Percentiles rank a stretch among this genome's conserved stretches.
phyloP scores from a whole-genome alignment of 1,140 invertebrate species.

The Eciton burchellii region DNA sequence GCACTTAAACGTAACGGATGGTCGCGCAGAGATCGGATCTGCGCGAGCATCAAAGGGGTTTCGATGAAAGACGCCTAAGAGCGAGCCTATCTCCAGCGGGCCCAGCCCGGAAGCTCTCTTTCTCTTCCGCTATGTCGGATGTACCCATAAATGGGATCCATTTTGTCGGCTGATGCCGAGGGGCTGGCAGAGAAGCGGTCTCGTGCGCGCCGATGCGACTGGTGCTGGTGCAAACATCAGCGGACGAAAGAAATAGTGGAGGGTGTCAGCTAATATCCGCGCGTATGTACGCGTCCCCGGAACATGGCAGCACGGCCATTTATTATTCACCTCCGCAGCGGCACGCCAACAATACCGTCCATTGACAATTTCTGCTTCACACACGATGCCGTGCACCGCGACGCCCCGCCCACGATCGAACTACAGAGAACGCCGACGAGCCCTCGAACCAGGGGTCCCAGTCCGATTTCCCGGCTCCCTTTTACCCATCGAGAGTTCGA shows the following conservation, averaged over 20 bases:
- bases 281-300: conserved; percentile 57
- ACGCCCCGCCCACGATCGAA: conserved; percentile 83
- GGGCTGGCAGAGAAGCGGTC: conserved; percentile 31
- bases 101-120: conserved; percentile 16
- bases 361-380: conserved; percentile 84
- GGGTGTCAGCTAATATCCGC: conserved; percentile 50
- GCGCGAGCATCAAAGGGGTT: neutral
- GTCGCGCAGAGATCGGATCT: neutral
- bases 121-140: neutral
- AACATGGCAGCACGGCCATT: conserved; percentile 79
- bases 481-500: conserved; percentile 17
- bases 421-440: conserved; percentile 81
- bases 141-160: conserved; percentile 19
- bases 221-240: conserved; percentile 36
- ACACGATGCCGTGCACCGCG: conserved; percentile 82
- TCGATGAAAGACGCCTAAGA: neutral
- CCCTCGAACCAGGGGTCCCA: conserved; percentile 9
- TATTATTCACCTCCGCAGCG: conserved; percentile 79
- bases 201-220: conserved; percentile 16
- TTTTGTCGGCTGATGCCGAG: conserved; percentile 30
- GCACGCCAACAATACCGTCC: conserved; percentile 78
- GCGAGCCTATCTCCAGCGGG: too few species aligned
- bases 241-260: conserved; percentile 18
- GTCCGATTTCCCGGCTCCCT: conserved; percentile 17
- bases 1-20: neutral